Percentiles rank a stretch among this genome's conserved stretches.
These are phyloP conservation scores for Rhyacophila evoluta DNA, from an alignment of 2,888 invertebrate genomes.

Conservation along the genomic window DNA sequence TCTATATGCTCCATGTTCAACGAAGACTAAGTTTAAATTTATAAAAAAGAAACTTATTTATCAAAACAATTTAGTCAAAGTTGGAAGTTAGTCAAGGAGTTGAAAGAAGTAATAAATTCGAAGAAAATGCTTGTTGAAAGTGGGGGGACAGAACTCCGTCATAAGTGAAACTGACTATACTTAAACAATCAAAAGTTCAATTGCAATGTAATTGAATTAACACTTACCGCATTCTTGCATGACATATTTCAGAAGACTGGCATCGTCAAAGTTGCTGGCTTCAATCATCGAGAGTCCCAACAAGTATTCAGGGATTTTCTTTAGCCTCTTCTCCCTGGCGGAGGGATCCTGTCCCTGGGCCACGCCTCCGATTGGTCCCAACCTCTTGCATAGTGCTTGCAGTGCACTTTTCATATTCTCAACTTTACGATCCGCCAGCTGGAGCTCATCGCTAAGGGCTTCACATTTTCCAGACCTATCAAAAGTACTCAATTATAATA, in stretches of 20 bases:
- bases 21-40: too few species aligned
- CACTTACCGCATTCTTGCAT: constrained; percentile 70
- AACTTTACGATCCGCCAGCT: constrained; percentile 84
- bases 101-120: too few species aligned
- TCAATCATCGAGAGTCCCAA: constrained; percentile 83
- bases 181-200: too few species aligned
- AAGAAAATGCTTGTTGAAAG: too few species aligned
- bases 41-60: too few species aligned
- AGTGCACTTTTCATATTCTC: constrained; percentile 82
- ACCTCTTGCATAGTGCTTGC: constrained; percentile 73
- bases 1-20: too few species aligned
- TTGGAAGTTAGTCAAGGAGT: too few species aligned
- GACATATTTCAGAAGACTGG: constrained; percentile 73
- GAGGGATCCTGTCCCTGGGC: constrained; percentile 73
- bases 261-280: constrained; percentile 71
- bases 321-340: constrained; percentile 80
- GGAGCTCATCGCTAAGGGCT: constrained; percentile 84
- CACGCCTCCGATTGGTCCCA: constrained; percentile 65
- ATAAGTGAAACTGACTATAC: too few species aligned
- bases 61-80: too few species aligned
- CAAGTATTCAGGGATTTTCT: constrained; percentile 88
- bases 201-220: too few species aligned
- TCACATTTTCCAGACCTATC: constrained; percentile 80
- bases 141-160: too few species aligned
- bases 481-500: too few species aligned